A percentile compares a stretch with the other conserved stretches of the same genome.
Evolutionary conservation across 1,140 invertebrate species (phyloP).

Genomic region (Aphis gossypii): DNA sequence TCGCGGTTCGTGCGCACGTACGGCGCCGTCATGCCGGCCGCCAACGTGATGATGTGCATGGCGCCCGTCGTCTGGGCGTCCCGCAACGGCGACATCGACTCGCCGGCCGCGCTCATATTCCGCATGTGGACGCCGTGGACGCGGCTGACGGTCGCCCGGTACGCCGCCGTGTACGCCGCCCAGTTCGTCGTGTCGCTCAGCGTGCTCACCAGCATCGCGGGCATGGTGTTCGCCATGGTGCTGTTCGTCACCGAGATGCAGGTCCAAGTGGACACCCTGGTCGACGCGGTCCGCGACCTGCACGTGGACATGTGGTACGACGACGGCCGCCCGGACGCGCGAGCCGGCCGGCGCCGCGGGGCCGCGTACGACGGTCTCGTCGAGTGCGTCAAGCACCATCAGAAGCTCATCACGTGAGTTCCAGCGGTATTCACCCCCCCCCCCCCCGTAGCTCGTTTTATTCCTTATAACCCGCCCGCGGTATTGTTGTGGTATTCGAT

Average conservation of each 20-base stretch:
- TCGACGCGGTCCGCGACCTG: neutral
- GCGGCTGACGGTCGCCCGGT: neutral
- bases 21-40: neutral
- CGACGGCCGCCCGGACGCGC: neutral
- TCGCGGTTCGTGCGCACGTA: slow-evolving; percentile 21
- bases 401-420: too few relatives aligned
- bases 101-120: slow-evolving; percentile 22
- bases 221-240: slow-evolving; percentile 34
- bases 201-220: neutral
- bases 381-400: too few relatives aligned
- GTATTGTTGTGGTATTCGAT: too few relatives aligned
- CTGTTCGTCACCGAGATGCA: slow-evolving; percentile 13
- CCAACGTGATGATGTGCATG: neutral
- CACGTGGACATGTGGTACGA: neutral
- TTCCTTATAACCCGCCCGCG: too few relatives aligned
- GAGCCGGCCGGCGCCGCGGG: too few relatives aligned
- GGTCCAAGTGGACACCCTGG: neutral
- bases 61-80: neutral
- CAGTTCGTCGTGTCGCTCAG: neutral
- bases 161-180: neutral
- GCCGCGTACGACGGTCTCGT: neutral
- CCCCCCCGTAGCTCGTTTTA: too few relatives aligned
- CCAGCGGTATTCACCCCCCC: too few relatives aligned
- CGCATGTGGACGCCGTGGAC: slow-evolving; percentile 41
- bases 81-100: neutral